A percentile compares a stretch with the other conserved stretches of the same genome.
Conservation (phyloP, 2,888 invertebrate species). For the Sepiola atlantica region DNA sequence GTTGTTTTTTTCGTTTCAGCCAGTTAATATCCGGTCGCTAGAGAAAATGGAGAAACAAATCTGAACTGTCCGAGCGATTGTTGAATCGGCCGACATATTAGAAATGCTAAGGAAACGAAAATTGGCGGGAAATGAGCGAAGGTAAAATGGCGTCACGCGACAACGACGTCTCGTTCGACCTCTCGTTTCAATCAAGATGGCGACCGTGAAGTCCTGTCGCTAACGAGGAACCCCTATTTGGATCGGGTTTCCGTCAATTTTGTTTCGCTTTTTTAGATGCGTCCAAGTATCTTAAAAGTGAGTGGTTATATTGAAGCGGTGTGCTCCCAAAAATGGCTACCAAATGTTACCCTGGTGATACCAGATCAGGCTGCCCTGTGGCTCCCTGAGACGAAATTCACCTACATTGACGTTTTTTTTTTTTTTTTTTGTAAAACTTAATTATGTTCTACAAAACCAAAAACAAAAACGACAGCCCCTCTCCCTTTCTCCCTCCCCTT, state of each 20-base stretch:
- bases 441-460: too few species aligned
- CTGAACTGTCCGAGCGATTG: background rate
- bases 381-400: too few species aligned
- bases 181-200: background rate
- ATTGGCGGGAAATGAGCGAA: slow-evolving; percentile 32
- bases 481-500: too few species aligned
- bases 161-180: background rate
- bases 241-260: background rate
- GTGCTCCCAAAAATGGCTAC: too few species aligned
- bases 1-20: background rate
- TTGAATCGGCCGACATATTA: background rate
- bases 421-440: too few species aligned
- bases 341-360: too few species aligned
- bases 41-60: background rate
- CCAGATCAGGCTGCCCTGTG: too few species aligned
- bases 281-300: too few species aligned
- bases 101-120: background rate
- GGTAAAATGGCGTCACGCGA: background rate
- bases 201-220: background rate
- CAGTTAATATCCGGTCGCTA: background rate
- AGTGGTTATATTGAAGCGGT: too few species aligned
- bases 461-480: too few species aligned
- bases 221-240: background rate
- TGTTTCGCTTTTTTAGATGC: background rate
- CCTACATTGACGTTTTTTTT: too few species aligned